Percentiles rank a stretch among this genome's conserved stretches.
phyloP scores from a whole-genome alignment of 1,140 invertebrate genomes.

The Pseudomyrmex flavicornis region DNA sequence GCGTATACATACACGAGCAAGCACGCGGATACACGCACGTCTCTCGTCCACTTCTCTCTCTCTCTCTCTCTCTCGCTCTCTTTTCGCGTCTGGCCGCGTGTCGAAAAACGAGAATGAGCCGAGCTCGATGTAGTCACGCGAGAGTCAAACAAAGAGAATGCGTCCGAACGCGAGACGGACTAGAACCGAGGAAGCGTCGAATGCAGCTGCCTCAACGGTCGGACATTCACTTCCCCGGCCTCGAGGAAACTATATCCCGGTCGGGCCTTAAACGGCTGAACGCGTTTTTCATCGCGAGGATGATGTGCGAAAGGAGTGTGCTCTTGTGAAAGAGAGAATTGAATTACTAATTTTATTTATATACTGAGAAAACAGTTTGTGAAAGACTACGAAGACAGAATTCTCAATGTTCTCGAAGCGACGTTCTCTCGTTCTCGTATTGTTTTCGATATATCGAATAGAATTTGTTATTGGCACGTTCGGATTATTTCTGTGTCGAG shows the following conservation, averaged over 20 bases:
- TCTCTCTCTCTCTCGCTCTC: slow-evolving; percentile 35
- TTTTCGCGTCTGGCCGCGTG: slow-evolving; percentile 12
- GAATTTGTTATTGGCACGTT: slow-evolving; percentile 25
- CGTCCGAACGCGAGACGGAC: slow-evolving; percentile 30
- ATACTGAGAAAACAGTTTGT: too few species aligned
- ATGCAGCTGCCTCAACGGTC: slow-evolving; percentile 73
- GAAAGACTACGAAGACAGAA: too few species aligned
- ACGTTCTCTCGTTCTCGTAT: background rate
- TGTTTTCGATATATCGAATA: background rate
- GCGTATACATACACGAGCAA: slow-evolving; percentile 67
- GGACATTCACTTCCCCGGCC: slow-evolving; percentile 31
- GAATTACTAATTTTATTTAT: background rate
- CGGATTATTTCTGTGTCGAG: slow-evolving; percentile 35
- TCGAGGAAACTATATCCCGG: background rate
- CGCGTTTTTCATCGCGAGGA: slow-evolving; percentile 25
- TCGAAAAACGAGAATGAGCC: slow-evolving; percentile 48
- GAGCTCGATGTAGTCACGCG: slow-evolving; percentile 64
- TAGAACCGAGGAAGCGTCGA: slow-evolving; percentile 58
- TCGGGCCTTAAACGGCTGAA: background rate
- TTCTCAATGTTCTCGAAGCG: background rate
- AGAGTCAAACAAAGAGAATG: slow-evolving; percentile 72
- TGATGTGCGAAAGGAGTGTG: slow-evolving; percentile 27
- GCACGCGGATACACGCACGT: slow-evolving; percentile 47
- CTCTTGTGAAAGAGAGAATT: too few species aligned
- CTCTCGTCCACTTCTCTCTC: slow-evolving; percentile 27